These are phyloP conservation scores for Prunella strophiata DNA, from an alignment of 2,797 vertebrate species.

Conservation along the genomic window DNA sequence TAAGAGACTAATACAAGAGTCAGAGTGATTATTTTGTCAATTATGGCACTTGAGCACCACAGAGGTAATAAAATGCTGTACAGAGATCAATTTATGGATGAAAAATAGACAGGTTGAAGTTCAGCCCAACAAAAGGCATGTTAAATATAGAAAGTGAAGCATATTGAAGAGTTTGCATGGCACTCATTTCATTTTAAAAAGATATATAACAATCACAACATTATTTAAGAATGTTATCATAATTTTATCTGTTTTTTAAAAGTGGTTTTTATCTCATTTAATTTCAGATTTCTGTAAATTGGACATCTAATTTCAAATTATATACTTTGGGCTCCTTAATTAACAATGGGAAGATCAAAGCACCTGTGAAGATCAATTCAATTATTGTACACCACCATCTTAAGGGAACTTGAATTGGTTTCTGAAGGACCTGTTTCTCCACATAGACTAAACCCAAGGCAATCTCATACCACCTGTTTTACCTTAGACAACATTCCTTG, in stretches of 20 bases:
- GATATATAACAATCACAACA: background rate
- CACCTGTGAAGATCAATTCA: background rate
- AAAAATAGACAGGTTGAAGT: background rate
- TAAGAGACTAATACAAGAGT: background rate
- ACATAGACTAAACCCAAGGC: background rate
- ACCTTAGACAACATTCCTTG: background rate
- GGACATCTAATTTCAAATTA: background rate
- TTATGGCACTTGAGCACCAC: background rate
- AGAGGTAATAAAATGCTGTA: background rate
- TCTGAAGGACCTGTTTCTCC: background rate
- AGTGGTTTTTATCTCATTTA: background rate
- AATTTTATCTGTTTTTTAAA: background rate
- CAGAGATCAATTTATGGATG: background rate
- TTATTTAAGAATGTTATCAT: background rate
- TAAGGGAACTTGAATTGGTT: background rate
- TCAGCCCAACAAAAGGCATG: background rate
- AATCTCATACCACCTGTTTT: background rate
- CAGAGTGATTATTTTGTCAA: background rate
- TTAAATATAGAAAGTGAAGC: background rate
- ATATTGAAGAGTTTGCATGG: background rate
- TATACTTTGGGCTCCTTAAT: background rate
- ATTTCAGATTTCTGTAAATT: background rate
- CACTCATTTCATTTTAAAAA: background rate
- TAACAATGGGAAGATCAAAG: background rate
- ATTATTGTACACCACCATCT: background rate